Base-by-base conservation (phyloP, 2,113 vertebrate genomes). In the Callionymus lyra region DNA sequence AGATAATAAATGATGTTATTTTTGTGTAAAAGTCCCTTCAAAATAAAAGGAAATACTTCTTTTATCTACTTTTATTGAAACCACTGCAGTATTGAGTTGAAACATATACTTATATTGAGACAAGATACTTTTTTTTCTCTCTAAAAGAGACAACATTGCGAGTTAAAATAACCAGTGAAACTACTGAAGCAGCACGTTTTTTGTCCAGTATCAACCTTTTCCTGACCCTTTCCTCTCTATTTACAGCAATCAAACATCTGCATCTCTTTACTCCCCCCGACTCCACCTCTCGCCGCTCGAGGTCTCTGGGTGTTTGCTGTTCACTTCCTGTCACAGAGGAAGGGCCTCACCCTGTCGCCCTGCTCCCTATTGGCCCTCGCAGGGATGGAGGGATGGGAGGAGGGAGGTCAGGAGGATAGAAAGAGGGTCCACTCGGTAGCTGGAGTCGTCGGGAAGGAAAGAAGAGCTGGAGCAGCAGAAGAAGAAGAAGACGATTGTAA, bases 251-350 rank as follows among this genome's bases (percentile, higher is more conserved):
- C 36, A 71, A 37, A 59, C 47, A 45, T 63, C 56, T 62, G 59
- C 53, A 52, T 65, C 49, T 66, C 44, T 70, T 47, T 42, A 53
- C 59, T 63, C 53, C 40, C 31, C 40, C 64, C 44, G 37, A 2
- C 36, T 36, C 31, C 34, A 12, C 27, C 44, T 12, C 40, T 45
- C 56, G 16, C 33, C 17, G 19, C 18, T 38, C 4, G 17, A 47
- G 52, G 32, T 56, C 59, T 72, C 48, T 62, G 34, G 59, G 56
- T 83, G 71, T 82, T 78, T 77, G 76, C 59, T 80, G 79, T 75
- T 76, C 9, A 67, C 73, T 87, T 85, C 82, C 80, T 85, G 83
- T 86, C 61, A 73, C 74, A 85, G 53, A 84, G 85, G 84, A 86
- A 85, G 81, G 79, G 80, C 81, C 80, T 82, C 83, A 64, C 83